Evolutionary conservation across 2,113 vertebrate species (phyloP), one percentile per base, ranked within the genome.

Genomic region (Pyxicephalus adspersus): DNA sequence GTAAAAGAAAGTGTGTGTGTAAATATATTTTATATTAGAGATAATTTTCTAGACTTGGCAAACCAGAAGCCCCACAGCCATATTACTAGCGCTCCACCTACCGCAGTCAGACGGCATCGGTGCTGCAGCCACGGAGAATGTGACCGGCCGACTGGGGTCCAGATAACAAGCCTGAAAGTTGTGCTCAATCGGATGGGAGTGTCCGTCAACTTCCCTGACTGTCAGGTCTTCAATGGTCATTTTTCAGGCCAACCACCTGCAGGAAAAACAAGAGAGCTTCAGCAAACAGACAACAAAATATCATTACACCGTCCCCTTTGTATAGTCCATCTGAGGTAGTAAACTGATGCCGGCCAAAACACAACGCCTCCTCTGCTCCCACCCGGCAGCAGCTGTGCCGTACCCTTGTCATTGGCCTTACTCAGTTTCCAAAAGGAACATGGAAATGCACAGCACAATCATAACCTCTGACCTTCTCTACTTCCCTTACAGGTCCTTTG

Each of bases 91-190:
- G n/a, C 3, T 55, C 22, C 45, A 89, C 96, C 82, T 92, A 98
- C 97, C 97, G 22, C 95, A 96, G 87, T 98, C 96, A 11, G 90
- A 93, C 89, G 97, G 97, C 96, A 98, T 97, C 23, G 97, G 97
- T 83, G 95, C 96, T 54, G 97, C 96, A 65, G 95, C 94, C 87
- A 99, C 94, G 83, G 94, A 96, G 89, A 98, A 96, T 75, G 94
- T 93, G 55, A 97, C 90, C 0, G 95, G 88, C 1, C 89, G 87
- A 55, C 93, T 90, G 13, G 90, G 87, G 77, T 83, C 87, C 64
- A 84, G 71, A 83, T 94, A 90, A 29, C 92, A 87, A 86, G 92
- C 89, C 0, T 73, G 85, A 51, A 87, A 87, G 87, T 87, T 91
- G 87, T 88, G 94, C 83, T 87, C 85, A 76, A 93, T 84, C 28